Base-by-base conservation (phyloP, 2,797 vertebrate species). In the Alectoris magna region DNA sequence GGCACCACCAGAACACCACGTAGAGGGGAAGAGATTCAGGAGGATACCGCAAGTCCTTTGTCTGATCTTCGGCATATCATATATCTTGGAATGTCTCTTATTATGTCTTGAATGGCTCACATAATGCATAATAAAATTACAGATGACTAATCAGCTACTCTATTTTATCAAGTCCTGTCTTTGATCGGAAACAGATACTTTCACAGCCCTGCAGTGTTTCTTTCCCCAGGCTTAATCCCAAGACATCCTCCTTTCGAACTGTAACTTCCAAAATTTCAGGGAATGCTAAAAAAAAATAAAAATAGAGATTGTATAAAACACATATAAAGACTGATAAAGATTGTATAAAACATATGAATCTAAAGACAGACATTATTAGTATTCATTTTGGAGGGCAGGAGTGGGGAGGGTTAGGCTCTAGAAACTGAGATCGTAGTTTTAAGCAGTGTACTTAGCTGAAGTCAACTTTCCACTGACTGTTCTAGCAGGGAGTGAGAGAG, bases 41-140 rank as follows among this genome's bases (percentile, higher is more conserved):
- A 82, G 90, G 53, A 68, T 83, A 84, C 79, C 77, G 14, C n/a
- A 71, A 94, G 22, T 46, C 60, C 91, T 86, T 43, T 79, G 74
- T 62, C 55, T 74, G 41, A 46, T 90, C 88, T 73, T 91, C 58
- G 62, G 81, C 8, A 9, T 87, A 82, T 76, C 51, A 71, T 64
- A 76, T 76, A 62, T 41, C 44, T 58, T 79, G 74, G 86, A 95
- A 94, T 62, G 86, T 80, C 81, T 88, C 64, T 63, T 64, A 74
- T 70, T 93, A 83, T 77, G 18, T 88, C 44, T 46, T 85, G 41
- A 82, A 94, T 71, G 10, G 84, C 41, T 90, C 66, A 78, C 49
- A 51, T 46, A 88, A 79, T 0, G 0, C 4, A 24, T 51, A 76
- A 82, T 80, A 90, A 91, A 96, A 84, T 71, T 82, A 84, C 74